A percentile compares a stretch with the other conserved stretches of the same genome.
phyloP scores from a whole-genome alignment of 2,888 invertebrate genomes.

The Drosophila paranaensis region DNA sequence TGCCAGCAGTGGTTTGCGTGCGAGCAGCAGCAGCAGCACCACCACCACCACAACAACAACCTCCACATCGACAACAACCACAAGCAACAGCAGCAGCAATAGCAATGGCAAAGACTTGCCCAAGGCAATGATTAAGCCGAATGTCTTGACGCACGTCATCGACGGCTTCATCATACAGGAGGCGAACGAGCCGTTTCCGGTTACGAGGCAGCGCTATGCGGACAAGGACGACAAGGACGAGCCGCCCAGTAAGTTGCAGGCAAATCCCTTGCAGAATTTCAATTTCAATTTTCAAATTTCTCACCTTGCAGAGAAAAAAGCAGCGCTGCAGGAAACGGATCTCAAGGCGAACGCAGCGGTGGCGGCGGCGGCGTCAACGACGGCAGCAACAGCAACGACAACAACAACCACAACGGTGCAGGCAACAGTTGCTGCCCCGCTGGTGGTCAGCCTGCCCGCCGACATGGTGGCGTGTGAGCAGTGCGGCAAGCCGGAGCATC shows the following conservation, averaged over 20 bases:
- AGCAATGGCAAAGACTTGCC: slow-evolving; percentile 86
- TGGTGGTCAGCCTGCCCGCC: slow-evolving; percentile 54
- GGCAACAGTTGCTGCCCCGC: slow-evolving; percentile 1
- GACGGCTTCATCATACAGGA: slow-evolving; percentile 99
- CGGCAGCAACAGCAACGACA: slow-evolving; percentile 2
- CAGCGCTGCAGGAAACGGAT: slow-evolving; percentile 76
- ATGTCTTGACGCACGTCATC: slow-evolving; percentile 97
- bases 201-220: slow-evolving; percentile 87
- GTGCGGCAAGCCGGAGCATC: slow-evolving; percentile 89
- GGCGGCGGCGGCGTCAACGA: not conserved
- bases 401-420: slow-evolving; percentile 10
- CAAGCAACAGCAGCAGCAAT: slow-evolving; percentile 34
- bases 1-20: slow-evolving; percentile 42
- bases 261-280: slow-evolving; percentile 46
- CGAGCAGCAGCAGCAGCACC: slow-evolving; percentile 17
- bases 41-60: slow-evolving; percentile 1
- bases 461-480: slow-evolving; percentile 88
- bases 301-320: slow-evolving; percentile 80
- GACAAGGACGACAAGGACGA: slow-evolving; percentile 89
- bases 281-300: not conserved
- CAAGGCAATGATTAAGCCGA: slow-evolving; percentile 97
- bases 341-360: slow-evolving; percentile 40
- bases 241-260: slow-evolving; percentile 89
- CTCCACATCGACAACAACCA: slow-evolving; percentile 15
- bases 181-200: slow-evolving; percentile 95